These are phyloP conservation scores for Aeoliscus strigatus DNA, from an alignment of 2,797 vertebrate species.

Conservation along the genomic window DNA sequence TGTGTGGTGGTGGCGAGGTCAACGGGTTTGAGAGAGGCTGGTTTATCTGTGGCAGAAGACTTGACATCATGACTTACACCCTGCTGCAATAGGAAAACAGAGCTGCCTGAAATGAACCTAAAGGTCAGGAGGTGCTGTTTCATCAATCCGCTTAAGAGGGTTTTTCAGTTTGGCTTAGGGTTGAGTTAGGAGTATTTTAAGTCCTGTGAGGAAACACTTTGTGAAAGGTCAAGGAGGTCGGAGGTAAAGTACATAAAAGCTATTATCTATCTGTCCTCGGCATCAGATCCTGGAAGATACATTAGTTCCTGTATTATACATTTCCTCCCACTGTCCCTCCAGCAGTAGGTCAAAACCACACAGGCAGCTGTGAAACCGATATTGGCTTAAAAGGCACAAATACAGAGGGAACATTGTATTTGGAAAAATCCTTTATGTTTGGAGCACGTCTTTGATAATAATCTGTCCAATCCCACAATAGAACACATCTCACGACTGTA, in stretches of 20 bases:
- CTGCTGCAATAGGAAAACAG: conserved; percentile 39
- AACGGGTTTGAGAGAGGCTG: conserved; percentile 51
- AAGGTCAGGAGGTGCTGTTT: conserved; percentile 60
- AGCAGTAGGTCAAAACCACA: conserved; percentile 15
- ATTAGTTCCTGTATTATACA: conserved; percentile 13
- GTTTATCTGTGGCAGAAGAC: conserved; percentile 30
- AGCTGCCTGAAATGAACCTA: conserved; percentile 25
- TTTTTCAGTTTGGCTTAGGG: conserved; percentile 45
- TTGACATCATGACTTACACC: conserved; percentile 53
- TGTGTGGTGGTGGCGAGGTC: conserved; percentile 57
- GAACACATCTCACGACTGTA: conserved; percentile 46
- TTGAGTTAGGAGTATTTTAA: conserved; percentile 43
- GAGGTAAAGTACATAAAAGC: conserved; percentile 28
- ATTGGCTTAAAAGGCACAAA: conserved; percentile 13
- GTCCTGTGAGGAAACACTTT: conserved; percentile 34
- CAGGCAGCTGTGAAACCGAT: conserved; percentile 40
- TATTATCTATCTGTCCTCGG: conserved; percentile 22
- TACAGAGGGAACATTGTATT: conserved; percentile 51
- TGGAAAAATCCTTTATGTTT: conserved; percentile 33
- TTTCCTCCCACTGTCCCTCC: conserved; percentile 14
- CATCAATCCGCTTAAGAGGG: conserved; percentile 41
- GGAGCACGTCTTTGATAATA: conserved; percentile 58
- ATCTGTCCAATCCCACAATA: conserved; percentile 48
- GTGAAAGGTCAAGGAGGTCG: conserved; percentile 24
- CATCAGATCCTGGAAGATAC: conserved; percentile 9